These are phyloP conservation scores for Eucidaris tribuloides DNA, from an alignment of 35 echinoderm and acorn worm species.

Conservation along the genomic window DNA sequence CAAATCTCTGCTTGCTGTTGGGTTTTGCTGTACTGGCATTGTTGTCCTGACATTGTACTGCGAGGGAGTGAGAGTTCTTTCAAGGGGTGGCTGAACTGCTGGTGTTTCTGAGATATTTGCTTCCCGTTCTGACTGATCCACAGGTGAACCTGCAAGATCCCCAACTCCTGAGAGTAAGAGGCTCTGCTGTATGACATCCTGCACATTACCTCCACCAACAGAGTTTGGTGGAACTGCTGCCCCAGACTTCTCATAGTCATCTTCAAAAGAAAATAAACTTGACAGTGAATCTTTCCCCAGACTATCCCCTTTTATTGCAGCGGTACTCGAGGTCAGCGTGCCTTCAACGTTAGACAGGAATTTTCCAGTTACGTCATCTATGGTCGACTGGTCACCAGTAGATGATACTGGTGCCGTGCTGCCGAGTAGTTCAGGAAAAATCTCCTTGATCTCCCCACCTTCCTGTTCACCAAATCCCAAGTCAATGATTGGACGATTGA, in stretches of 20 bases:
- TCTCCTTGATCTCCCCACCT: slow-evolving; percentile 24
- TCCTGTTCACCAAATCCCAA: slow-evolving; percentile 13
- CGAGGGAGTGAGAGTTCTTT: too few relatives aligned
- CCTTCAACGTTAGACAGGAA: neutral
- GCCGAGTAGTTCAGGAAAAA: neutral
- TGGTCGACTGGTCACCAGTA: neutral
- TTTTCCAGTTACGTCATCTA: neutral
- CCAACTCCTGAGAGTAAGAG: slow-evolving; percentile 6
- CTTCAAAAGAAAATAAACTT: slow-evolving; percentile 17
- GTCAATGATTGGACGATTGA: slow-evolving; percentile 1
- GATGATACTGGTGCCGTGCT: neutral
- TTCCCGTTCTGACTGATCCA: too few relatives aligned
- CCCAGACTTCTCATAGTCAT: neutral
- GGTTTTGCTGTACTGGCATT: too few relatives aligned
- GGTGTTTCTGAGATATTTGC: too few relatives aligned
- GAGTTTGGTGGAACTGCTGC: slow-evolving; percentile 6
- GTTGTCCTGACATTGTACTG: too few relatives aligned
- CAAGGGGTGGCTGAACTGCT: too few relatives aligned
- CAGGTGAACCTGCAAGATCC: neutral
- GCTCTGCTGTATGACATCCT: slow-evolving; percentile 22
- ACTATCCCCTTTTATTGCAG: neutral
- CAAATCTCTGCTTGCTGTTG: too few relatives aligned
- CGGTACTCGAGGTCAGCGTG: neutral
- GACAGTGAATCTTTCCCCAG: neutral
- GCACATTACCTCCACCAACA: neutral